A percentile compares a stretch with the other conserved stretches of the same genome.
phyloP scores from a whole-genome alignment of 1,140 invertebrate genomes.

The Oryctes rhinoceros region DNA sequence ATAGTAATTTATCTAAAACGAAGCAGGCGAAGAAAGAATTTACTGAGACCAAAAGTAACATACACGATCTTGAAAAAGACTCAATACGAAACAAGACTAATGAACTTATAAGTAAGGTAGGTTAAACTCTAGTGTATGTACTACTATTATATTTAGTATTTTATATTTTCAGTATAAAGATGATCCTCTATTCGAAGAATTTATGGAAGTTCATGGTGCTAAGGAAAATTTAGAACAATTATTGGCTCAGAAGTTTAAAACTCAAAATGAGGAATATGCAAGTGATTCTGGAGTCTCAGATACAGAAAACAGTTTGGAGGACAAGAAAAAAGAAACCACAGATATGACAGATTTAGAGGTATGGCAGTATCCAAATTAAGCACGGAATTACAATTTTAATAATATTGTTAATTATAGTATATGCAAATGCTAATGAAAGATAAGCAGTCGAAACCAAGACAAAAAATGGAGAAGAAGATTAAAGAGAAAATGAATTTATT shows the following conservation, averaged over 20 bases:
- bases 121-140: background rate
- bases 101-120: slow-evolving; percentile 72
- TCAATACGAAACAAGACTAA: slow-evolving; percentile 63
- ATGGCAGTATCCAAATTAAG: background rate
- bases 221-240: slow-evolving; percentile 59
- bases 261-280: slow-evolving; percentile 52
- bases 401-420: slow-evolving; percentile 62
- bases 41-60: slow-evolving; percentile 47
- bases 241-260: slow-evolving; percentile 50
- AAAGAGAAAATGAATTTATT: slow-evolving; percentile 64
- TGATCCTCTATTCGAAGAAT: slow-evolving; percentile 90
- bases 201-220: slow-evolving; percentile 79
- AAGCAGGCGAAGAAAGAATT: slow-evolving; percentile 56
- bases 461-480: slow-evolving; percentile 55
- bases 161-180: slow-evolving; percentile 73
- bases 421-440: slow-evolving; percentile 69
- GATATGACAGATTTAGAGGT: slow-evolving; percentile 40
- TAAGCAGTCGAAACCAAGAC: slow-evolving; percentile 50
- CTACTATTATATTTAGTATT: slow-evolving; percentile 40
- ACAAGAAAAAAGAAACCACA: slow-evolving; percentile 10
- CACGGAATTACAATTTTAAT: slow-evolving; percentile 18
- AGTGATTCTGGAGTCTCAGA: slow-evolving; percentile 44
- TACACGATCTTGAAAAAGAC: slow-evolving; percentile 60
- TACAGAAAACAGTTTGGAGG: slow-evolving; percentile 9
- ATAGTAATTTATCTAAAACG: slow-evolving; percentile 73